Percentiles rank a stretch among this genome's conserved stretches.
Conservation (phyloP, 1,140 invertebrate species). For the Psix sp. region DNA sequence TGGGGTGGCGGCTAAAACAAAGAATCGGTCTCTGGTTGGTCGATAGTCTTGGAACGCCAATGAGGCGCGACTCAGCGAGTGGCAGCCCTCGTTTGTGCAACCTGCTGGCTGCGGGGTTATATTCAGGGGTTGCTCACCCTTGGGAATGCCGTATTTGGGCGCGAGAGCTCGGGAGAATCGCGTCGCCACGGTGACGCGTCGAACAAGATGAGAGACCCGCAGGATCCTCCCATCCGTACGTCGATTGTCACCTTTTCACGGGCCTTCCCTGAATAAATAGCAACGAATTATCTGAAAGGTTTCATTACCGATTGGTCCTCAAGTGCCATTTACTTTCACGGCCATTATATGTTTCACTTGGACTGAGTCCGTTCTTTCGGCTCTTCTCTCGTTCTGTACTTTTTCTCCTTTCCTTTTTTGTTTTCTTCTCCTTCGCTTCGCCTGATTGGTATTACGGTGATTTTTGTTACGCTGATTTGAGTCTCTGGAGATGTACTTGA, state of each 20-base stretch:
- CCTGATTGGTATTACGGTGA: conserved; percentile 20
- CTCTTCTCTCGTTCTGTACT: not conserved
- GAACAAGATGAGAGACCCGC: conserved; percentile 50
- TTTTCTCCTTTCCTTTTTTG: not conserved
- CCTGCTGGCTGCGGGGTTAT: conserved; percentile 60
- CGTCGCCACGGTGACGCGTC: conserved; percentile 70
- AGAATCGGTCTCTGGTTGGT: conserved; percentile 73
- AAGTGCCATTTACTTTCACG: conserved; percentile 37
- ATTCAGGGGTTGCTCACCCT: conserved; percentile 65
- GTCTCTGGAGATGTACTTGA: conserved; percentile 22
- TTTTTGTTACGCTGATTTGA: conserved; percentile 19
- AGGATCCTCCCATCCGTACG: conserved; percentile 46
- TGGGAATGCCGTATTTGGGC: conserved; percentile 53
- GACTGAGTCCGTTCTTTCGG: conserved; percentile 1
- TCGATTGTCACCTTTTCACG: conserved; percentile 46
- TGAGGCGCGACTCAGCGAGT: conserved; percentile 69
- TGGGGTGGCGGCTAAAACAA: conserved; percentile 76
- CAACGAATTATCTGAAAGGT: conserved; percentile 46
- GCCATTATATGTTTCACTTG: conserved; percentile 35
- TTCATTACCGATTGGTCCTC: conserved; percentile 43
- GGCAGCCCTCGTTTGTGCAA: conserved; percentile 68
- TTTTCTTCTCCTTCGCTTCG: conserved; percentile 6
- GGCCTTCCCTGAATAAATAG: conserved; percentile 35
- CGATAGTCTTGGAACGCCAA: conserved; percentile 75
- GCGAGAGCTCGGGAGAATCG: conserved; percentile 62